phyloP scores from a whole-genome alignment of 23 tunicate genomes.

The Botrylloides violaceus region DNA sequence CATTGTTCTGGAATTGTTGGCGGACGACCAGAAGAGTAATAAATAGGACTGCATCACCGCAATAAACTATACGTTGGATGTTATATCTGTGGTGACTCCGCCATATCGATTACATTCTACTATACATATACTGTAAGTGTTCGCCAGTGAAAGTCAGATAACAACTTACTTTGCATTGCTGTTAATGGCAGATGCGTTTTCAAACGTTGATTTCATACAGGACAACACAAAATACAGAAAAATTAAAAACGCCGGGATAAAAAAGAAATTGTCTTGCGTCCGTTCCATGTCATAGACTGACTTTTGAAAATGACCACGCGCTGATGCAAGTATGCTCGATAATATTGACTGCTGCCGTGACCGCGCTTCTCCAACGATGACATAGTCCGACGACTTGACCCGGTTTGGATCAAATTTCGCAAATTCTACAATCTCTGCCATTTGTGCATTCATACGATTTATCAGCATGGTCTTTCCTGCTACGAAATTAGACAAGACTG shows the following conservation, averaged over 20 bases:
- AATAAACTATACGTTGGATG: no score
- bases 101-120: no score
- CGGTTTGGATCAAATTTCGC: slow-evolving; percentile 1
- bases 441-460: neutral
- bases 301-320: neutral
- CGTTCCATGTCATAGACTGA: slow-evolving; percentile 6
- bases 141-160: no score
- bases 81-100: no score
- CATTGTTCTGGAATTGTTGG: no score
- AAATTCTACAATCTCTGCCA: slow-evolving; percentile 11
- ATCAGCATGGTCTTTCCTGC: neutral
- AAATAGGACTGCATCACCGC: no score
- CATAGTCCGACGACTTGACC: neutral
- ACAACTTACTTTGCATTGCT: no score
- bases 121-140: no score
- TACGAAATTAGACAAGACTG: neutral
- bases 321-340: neutral
- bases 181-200: no score
- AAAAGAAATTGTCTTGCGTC: slow-evolving; percentile 12
- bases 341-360: neutral
- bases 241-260: slow-evolving; percentile 12
- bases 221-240: slow-evolving; percentile 2
- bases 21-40: no score
- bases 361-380: slow-evolving; percentile 2
- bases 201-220: neutral